Base-by-base conservation (phyloP, 2,113 vertebrate species). In the Nothobranchius furzeri region DNA sequence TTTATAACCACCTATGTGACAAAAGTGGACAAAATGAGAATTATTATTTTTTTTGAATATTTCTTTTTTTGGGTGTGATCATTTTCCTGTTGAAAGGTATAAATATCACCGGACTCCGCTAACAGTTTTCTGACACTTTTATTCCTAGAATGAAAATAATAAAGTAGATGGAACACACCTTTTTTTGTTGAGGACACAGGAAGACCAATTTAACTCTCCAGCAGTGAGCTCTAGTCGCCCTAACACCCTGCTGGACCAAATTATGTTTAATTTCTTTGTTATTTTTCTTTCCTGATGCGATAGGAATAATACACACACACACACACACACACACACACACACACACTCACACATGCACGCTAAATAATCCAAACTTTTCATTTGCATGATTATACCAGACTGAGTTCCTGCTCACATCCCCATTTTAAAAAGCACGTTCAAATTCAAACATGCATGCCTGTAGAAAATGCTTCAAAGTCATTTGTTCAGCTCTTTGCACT, bases 361-460 rank as follows among this genome's bases (percentile, higher is more conserved):
- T 20, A 69, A 48, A 76, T 64, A 67, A 62, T 51, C 4, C 10
- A 76, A 66, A 82, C 54, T 75, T 77, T 78, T 53, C 66, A 49
- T 80, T 83, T 84, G 81, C 84, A 81, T 81, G 78, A 75, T 78
- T 81, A 69, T 46, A 67, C 52, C 15, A 9, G n/a, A n/a, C 40
- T 53, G 59, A 71, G 55, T 70, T 59, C 48, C 55, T 73, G 56
- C 69, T 57, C 47, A 58, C 30, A n/a, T 3, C 25, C 12, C 17
- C 52, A 37, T 24, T 49, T 30, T 40, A 61, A 73, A 78, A 58
- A 48, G 59, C 17, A 53, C 68, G 54, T 0, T 3, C 67, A 8
- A 43, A 54, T 40, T 12, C 14, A 36, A 7, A 25, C 53, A 37
- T 25, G 46, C 51, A 56, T 15, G 25, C 48, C 7, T n/a, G 36